Percentiles rank a stretch among this genome's conserved stretches.
Conservation (phyloP, 2,888 invertebrate species). For the Stramonita haemastoma region DNA sequence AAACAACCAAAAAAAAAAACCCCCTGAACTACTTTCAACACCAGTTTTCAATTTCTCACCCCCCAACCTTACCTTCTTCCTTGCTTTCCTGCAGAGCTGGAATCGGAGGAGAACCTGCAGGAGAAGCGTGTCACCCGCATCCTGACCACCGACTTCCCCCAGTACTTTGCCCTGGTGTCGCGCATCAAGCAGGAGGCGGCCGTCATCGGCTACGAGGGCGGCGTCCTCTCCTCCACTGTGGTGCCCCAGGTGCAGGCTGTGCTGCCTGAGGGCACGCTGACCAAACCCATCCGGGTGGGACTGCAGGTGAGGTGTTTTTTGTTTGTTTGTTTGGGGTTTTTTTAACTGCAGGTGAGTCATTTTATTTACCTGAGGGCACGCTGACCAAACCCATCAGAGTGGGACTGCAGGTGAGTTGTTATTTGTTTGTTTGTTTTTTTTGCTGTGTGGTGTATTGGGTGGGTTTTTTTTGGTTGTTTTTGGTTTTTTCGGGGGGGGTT, state of each 20-base stretch:
- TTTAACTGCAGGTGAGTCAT: too few species aligned
- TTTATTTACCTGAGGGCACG: constrained; percentile 96
- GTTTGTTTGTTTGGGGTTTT: too few species aligned
- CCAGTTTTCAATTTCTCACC: too few species aligned
- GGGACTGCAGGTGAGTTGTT: constrained; percentile 96
- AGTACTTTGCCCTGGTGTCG: constrained; percentile 97
- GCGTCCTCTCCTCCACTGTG: constrained; percentile 98
- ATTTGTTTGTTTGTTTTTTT: too few species aligned
- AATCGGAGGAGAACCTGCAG: constrained; percentile 83
- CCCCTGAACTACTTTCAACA: too few species aligned
- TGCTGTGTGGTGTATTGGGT: too few species aligned
- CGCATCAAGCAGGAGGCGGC: constrained; percentile 98
- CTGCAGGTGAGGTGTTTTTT: constrained; percentile 98
- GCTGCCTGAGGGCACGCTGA: constrained; percentile 98
- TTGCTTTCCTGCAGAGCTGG: constrained; percentile 82
- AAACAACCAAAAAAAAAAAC: too few species aligned
- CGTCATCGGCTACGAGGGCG: constrained; percentile 98
- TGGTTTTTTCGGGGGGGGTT: too few species aligned
- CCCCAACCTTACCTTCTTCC: background rate
- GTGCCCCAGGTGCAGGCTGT: constrained; percentile 99
- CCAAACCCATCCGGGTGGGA: constrained; percentile 99
- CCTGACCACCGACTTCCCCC: constrained; percentile 98
- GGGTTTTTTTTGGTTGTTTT: too few species aligned
- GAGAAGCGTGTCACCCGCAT: constrained; percentile 96
- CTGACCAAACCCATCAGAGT: constrained; percentile 84